Conservation (phyloP, 2,888 invertebrate genomes). For the Ramazzottius varieornatus region DNA sequence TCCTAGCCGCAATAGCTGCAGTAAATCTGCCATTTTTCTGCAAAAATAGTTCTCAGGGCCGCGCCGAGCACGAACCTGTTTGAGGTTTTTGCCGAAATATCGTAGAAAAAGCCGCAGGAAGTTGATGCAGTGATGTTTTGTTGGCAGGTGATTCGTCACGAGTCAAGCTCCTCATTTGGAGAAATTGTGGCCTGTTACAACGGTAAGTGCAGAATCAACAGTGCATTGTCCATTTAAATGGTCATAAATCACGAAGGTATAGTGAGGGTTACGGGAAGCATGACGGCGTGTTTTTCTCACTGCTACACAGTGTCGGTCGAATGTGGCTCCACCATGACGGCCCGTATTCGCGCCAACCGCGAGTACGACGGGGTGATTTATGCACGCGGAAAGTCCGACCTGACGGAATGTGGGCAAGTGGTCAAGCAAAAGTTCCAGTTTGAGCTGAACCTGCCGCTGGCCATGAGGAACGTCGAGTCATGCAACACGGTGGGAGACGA, state of each 20-base stretch:
- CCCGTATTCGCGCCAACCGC: not conserved
- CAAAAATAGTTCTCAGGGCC: too few species aligned
- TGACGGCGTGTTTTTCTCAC: too few species aligned
- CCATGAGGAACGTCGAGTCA: not conserved
- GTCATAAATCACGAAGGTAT: too few species aligned
- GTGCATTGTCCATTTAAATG: too few species aligned
- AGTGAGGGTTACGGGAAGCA: too few species aligned
- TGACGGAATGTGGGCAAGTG: not conserved
- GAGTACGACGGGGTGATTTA: conserved; percentile 1
- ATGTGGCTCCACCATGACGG: not conserved
- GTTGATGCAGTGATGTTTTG: not conserved
- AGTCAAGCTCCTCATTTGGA: not conserved
- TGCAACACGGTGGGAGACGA: not conserved
- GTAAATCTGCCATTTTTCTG: too few species aligned
- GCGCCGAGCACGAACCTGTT: too few species aligned
- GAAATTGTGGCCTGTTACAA: not conserved
- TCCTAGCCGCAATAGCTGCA: not conserved
- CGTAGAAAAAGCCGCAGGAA: not conserved
- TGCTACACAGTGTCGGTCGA: not conserved
- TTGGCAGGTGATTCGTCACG: not conserved
- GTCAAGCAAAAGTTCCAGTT: not conserved
- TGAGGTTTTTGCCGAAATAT: too few species aligned
- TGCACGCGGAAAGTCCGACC: not conserved
- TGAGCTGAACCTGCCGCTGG: not conserved
- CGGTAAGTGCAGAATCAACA: not conserved